phyloP scores from a whole-genome alignment of 2,797 vertebrate genomes.

The Morelia viridis region DNA sequence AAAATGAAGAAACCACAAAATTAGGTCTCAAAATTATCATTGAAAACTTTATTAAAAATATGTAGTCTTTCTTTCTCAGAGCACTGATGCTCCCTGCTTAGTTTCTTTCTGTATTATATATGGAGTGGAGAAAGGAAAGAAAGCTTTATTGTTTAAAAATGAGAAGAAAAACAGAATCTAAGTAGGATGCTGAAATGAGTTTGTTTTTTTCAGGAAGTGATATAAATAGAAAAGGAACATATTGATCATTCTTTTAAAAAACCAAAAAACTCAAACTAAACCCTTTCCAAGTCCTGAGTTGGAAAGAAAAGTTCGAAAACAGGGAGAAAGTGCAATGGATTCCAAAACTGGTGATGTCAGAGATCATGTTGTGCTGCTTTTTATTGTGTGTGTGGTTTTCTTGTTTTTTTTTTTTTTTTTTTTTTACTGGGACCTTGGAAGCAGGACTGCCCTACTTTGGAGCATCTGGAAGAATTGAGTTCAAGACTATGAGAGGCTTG shows the following conservation, averaged over 20 bases:
- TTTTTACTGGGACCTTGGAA: constrained; percentile 4
- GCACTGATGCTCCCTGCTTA: neutral
- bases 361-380: neutral
- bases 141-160: neutral
- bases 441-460: neutral
- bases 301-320: neutral
- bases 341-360: constrained; percentile 9
- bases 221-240: neutral
- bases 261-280: neutral
- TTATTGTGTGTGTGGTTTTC: neutral
- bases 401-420: constrained; percentile 12
- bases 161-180: neutral
- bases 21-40: neutral
- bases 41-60: neutral
- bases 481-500: neutral
- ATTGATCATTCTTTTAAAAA: neutral
- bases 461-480: neutral
- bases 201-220: neutral
- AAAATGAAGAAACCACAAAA: neutral
- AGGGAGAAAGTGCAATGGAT: neutral
- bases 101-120: neutral
- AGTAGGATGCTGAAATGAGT: neutral
- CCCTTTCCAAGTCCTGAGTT: neutral
- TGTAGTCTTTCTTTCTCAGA: neutral
- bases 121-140: neutral